phyloP scores from a whole-genome alignment of 2,888 invertebrate genomes.

The Silvanus unidentatus region DNA sequence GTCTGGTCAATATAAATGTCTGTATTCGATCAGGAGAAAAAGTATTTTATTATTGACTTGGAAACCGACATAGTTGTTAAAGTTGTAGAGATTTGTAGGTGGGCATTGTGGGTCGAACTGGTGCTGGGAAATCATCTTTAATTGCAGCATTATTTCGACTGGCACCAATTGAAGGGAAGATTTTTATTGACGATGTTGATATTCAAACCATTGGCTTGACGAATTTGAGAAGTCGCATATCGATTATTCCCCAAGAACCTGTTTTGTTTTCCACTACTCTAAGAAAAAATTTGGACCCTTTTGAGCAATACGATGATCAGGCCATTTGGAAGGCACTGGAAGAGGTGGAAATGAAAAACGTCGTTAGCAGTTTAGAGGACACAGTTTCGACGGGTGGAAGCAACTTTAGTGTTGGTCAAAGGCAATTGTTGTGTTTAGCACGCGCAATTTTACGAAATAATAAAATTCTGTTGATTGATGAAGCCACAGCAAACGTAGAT shows the following conservation, averaged over 20 bases:
- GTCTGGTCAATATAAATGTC: conserved; percentile 62
- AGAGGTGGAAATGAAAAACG: conserved; percentile 69
- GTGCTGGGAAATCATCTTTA: conserved; percentile 80
- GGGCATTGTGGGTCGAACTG: conserved; percentile 82
- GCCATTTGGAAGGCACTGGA: conserved; percentile 73
- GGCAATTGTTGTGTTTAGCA: conserved; percentile 81
- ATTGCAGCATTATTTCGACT: conserved; percentile 80
- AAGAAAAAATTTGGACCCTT: conserved; percentile 80
- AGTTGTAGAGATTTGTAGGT: conserved; percentile 48
- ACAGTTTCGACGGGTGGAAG: conserved; percentile 66
- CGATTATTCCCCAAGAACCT: conserved; percentile 92
- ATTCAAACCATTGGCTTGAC: conserved; percentile 67
- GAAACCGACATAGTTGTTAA: no score
- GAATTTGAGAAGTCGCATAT: conserved; percentile 72
- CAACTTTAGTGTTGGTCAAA: conserved; percentile 80
- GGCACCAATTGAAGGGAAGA: conserved; percentile 68
- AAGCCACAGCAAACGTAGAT: conserved; percentile 87
- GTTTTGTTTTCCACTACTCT: conserved; percentile 80
- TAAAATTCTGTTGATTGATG: conserved; percentile 75
- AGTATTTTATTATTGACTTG: conserved; percentile 45
- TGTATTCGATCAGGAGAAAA: conserved; percentile 59
- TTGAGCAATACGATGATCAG: conserved; percentile 65
- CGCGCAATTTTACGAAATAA: conserved; percentile 73
- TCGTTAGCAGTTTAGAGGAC: conserved; percentile 56
- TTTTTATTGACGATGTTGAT: conserved; percentile 71